A percentile compares a stretch with the other conserved stretches of the same genome.
Evolutionary conservation across 2,888 invertebrate genomes (phyloP).

Genomic region (Mycalesis mineus): DNA sequence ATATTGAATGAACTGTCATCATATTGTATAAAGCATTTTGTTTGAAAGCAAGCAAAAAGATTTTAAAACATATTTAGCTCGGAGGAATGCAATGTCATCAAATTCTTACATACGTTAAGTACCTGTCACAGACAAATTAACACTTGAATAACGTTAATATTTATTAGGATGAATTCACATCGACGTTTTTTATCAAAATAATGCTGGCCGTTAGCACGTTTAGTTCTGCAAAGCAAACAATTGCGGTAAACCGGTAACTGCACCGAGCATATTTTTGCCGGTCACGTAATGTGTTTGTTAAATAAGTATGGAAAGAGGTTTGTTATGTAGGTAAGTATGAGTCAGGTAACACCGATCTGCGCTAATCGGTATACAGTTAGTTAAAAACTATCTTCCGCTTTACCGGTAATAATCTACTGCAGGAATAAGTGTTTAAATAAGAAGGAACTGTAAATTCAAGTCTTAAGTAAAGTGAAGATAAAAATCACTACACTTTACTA

Average conservation of each 20-base stretch:
- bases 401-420: neutral
- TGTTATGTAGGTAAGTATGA: constrained; percentile 15
- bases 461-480: too few species aligned
- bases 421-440: neutral
- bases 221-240: neutral
- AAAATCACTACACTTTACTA: too few species aligned
- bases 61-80: too few species aligned
- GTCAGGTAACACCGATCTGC: constrained; percentile 12
- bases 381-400: neutral
- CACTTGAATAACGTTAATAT: neutral
- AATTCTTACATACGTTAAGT: too few species aligned
- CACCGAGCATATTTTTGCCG: constrained; percentile 18
- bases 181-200: neutral
- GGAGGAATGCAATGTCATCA: too few species aligned
- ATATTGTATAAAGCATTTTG: too few species aligned
- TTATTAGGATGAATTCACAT: neutral
- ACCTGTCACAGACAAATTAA: neutral
- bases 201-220: neutral
- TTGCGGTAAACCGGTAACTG: constrained; percentile 16
- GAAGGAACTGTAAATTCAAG: too few species aligned
- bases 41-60: too few species aligned
- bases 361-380: constrained; percentile 8
- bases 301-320: constrained; percentile 15
- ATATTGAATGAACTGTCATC: too few species aligned
- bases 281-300: constrained; percentile 23